Conservation (phyloP, 2,113 vertebrate genomes). For the Zonotrichia leucophrys region DNA sequence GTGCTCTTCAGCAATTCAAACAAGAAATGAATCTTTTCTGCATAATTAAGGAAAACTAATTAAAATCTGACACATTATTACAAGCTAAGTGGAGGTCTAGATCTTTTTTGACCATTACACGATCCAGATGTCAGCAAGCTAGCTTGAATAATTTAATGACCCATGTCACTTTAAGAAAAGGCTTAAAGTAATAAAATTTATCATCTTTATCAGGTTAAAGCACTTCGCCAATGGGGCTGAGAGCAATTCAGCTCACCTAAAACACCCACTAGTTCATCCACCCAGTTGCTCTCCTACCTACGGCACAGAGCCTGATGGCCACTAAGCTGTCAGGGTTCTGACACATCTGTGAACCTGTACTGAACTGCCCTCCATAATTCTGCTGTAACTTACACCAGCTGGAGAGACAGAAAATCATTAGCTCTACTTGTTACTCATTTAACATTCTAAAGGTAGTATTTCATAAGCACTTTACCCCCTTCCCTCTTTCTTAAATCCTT, state of each 20-base stretch:
- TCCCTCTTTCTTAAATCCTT: background rate
- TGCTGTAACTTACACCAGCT: background rate
- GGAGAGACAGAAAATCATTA: background rate
- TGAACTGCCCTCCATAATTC: background rate
- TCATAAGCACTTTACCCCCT: background rate
- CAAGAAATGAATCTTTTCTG: background rate
- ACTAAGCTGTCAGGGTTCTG: fast-evolving
- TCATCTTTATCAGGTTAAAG: background rate
- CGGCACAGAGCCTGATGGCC: background rate
- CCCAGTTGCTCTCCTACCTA: background rate
- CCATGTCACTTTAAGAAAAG: background rate
- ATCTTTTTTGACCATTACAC: background rate
- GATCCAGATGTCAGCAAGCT: background rate
- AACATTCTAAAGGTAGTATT: background rate
- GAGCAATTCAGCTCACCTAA: background rate
- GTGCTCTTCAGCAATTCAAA: background rate
- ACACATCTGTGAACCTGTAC: background rate
- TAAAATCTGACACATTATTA: background rate
- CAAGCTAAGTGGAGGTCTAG: background rate
- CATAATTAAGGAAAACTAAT: background rate
- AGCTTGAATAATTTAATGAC: background rate
- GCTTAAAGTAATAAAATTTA: background rate
- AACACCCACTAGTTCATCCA: background rate
- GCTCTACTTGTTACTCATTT: background rate
- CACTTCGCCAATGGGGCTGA: background rate